Base-by-base conservation (phyloP, 2,888 invertebrate species). In the Pristionchus maxplancki region DNA sequence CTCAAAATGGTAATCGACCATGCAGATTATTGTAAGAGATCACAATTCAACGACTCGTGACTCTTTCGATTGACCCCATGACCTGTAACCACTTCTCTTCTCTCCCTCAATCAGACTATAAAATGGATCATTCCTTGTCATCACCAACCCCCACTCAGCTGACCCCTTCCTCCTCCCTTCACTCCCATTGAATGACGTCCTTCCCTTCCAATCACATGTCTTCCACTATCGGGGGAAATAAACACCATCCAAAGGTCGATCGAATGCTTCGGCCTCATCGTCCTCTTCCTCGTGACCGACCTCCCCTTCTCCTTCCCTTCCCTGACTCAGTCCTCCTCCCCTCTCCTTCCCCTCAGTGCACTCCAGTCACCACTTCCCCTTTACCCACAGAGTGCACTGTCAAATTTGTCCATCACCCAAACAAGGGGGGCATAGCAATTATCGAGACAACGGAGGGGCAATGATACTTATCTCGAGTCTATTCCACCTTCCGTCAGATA, bases 331-430 rank as follows among this genome's bases (percentile, higher is more conserved):
- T 74, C 74, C 74, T 40, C 40, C 31, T 71, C 20, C 37, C 74
- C 74, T 74, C 74, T 74, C 74, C 34, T 40, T 40, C 74, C 37
- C 74, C 24, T 40, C 40, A 74, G 74, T 74, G 74, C 74, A 74
- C 40, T 40, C 37, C 74, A 37, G 31, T 74, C 74, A 40, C 40
- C 34, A 58, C 58, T 24, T 74, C 37, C 74, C 40, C 37, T 67
- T 31, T n/a, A 24, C 58, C n/a, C 58, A n/a, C 58, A 58, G 58
- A 40, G 37, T 74, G 74, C 74, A 74, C 74, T 74, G 31, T 74
- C 74, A 37, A 74, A 37, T 74, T 74, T 74, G 74, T 74, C 74
- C 37, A 74, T 74, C 74, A 74, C 74, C 24, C 74, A 28, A 58
- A 67, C 64, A 67, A 67, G 31, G 34, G 64, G 64, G 31, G 28